Conservation (phyloP, 2,888 invertebrate species). For the Carpatolechia fugitivella region DNA sequence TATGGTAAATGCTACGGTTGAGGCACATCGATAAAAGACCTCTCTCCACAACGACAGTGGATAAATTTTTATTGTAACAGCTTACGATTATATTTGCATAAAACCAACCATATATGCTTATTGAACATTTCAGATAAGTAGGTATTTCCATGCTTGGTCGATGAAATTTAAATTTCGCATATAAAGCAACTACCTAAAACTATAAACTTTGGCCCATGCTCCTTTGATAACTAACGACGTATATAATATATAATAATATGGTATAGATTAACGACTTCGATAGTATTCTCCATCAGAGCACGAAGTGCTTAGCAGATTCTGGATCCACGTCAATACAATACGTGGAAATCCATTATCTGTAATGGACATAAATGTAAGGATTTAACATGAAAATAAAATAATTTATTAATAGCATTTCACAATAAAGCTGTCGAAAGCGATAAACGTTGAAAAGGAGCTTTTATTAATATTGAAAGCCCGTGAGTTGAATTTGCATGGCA, state of each 20-base stretch:
- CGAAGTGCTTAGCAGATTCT: no score
- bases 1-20: no score
- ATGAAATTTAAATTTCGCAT: neutral
- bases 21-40: slow-evolving; percentile 4
- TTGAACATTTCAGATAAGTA: slow-evolving; percentile 5
- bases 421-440: neutral
- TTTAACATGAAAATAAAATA: no score
- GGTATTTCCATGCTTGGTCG: neutral
- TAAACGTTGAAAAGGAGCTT: neutral
- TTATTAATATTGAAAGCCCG: neutral
- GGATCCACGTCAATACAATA: no score
- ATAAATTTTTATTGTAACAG: slow-evolving; percentile 7
- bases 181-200: no score
- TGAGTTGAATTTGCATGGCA: neutral
- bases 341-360: no score
- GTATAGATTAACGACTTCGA: no score
- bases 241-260: no score
- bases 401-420: neutral
- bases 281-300: no score
- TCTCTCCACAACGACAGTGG: slow-evolving; percentile 1
- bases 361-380: no score
- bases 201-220: no score
- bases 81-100: slow-evolving; percentile 2
- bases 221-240: no score
- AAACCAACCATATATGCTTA: neutral